A percentile compares a stretch with the other conserved stretches of the same genome.
Conservation (phyloP, 2,113 vertebrate genomes). For the Urocolius indicus region DNA sequence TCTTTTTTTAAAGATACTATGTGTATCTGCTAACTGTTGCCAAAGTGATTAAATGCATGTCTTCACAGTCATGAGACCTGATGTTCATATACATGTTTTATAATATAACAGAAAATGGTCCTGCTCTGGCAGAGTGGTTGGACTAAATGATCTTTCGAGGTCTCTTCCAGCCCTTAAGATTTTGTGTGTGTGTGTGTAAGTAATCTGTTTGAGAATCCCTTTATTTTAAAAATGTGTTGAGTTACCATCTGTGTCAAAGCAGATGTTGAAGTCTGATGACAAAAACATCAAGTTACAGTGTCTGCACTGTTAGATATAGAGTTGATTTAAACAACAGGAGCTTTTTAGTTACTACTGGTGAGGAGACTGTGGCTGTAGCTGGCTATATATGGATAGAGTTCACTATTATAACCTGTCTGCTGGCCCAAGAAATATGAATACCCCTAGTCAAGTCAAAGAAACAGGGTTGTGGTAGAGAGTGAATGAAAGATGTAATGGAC, state of each 20-base stretch:
- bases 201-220: not conserved
- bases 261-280: not conserved
- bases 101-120: no score
- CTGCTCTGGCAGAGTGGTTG: no score
- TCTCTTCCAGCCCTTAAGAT: no score
- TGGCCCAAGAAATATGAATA: fast-evolving
- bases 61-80: no score
- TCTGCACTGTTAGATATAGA: not conserved
- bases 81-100: no score
- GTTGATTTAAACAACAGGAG: not conserved
- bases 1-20: not conserved
- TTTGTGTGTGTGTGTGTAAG: no score
- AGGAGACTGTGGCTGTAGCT: not conserved
- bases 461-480: not conserved
- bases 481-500: not conserved
- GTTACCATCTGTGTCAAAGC: not conserved
- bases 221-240: not conserved
- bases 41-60: not conserved
- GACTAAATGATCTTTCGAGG: no score
- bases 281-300: not conserved
- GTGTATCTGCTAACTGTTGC: not conserved
- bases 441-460: not conserved
- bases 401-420: not conserved
- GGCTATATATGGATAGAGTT: not conserved
- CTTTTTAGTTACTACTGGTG: not conserved